Evolutionary conservation across 2,797 vertebrate genomes (phyloP).

Genomic region (Onychomys torridus): DNA sequence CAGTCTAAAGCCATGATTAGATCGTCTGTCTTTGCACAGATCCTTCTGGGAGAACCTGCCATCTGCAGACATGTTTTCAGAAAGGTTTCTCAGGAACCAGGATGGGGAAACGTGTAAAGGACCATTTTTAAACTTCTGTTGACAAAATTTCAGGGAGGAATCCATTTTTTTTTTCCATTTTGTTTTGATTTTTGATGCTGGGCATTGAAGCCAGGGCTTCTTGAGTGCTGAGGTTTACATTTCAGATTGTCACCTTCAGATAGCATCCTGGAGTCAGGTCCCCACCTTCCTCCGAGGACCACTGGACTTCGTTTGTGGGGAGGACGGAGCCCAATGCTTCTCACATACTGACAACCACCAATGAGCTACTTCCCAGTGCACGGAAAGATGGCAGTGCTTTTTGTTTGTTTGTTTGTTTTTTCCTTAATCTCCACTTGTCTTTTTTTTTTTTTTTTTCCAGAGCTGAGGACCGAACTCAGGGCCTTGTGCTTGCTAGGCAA

Average conservation of each 20-base stretch:
- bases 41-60: not conserved
- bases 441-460: too few species aligned
- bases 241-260: not conserved
- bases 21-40: not conserved
- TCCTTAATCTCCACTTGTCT: not conserved
- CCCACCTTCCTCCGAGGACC: not conserved
- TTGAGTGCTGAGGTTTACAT: not conserved
- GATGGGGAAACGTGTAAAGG: not conserved
- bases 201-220: not conserved
- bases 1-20: not conserved
- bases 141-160: not conserved
- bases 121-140: not conserved
- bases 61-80: conserved; percentile 28
- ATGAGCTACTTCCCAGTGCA: not conserved
- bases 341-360: not conserved
- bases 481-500: too few species aligned
- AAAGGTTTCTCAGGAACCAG: conserved; percentile 23
- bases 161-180: not conserved
- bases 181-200: not conserved
- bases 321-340: not conserved
- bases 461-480: too few species aligned
- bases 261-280: too few species aligned
- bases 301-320: not conserved
- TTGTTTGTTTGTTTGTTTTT: not conserved
- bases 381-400: not conserved